Base-by-base conservation (phyloP, 53 echinoderm and acorn worm species). In the Holothuria scabra region DNA sequence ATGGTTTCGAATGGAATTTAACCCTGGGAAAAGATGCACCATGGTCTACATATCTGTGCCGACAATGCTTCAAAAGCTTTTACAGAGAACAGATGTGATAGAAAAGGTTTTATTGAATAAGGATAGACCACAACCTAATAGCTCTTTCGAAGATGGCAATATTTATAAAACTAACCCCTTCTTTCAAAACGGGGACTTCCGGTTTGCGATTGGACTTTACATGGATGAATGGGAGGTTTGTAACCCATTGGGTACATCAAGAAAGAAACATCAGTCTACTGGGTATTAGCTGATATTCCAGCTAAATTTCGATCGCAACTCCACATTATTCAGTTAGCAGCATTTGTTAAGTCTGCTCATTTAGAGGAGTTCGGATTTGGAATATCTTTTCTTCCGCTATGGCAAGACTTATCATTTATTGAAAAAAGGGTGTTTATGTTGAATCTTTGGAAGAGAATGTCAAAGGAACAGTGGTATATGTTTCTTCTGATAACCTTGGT, bases 261-360 rank as follows among this genome's bases (percentile, higher is more conserved):
- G n/a, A 67, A 67, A 67, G 37, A 67, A 67, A n/a, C 68, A 67
- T 33, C 68, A 30, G 68, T 67, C 30, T 67, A 67, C 33, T 67
- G 68, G 68, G 68, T 67, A 37, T 37, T 67, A 21, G 68, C 68
- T 11, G 68, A 67, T 37, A 67, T 67, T 3, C 68, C 68, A 34
- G 34, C 68, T 34, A 67, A 67, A 30, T 67, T 67, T 32, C 68
- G 68, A 18, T 67, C 68, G 8, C 32, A 67, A 32, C 30, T 67
- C 13, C 68, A 67, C 29, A 37, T 31, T 32, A 67, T 67, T 67
- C 68, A 67, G 37, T 37, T 67, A 11, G 68, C 68, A 31, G 33
- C 68, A 20, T 67, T 67, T 1, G 68, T 33, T 13, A 67, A 67
- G 33, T 67, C 68, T 34, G 33, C 12, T 9, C 34, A 67, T 33